Conservation (phyloP, 2,113 vertebrate genomes). For the Amphilophus citrinellus region DNA sequence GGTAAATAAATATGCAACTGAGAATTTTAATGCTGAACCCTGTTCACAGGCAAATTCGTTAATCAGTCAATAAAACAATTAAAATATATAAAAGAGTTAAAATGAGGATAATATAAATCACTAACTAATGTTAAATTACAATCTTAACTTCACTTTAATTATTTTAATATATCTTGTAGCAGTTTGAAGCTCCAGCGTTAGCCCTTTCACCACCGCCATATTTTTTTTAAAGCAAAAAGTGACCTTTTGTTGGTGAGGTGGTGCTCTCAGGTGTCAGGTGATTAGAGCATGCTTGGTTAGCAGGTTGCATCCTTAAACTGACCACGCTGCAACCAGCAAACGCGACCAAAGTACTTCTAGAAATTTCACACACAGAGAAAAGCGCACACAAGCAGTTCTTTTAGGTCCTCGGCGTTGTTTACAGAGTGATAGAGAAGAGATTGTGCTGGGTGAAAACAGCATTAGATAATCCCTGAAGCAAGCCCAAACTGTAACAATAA, state of each 20-base stretch:
- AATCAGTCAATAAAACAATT: conserved; percentile 5
- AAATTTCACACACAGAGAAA: conserved; percentile 3
- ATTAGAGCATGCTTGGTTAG: no score
- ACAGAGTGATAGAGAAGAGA: conserved; percentile 22
- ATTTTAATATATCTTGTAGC: not conserved
- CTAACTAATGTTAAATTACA: not conserved
- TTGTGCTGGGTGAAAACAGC: conserved; percentile 29
- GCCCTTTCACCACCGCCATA: no score
- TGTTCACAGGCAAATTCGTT: not conserved
- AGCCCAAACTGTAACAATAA: conserved; percentile 54
- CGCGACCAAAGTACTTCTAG: not conserved
- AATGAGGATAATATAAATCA: not conserved
- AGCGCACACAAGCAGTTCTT: conserved; percentile 5
- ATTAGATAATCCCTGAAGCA: conserved; percentile 55
- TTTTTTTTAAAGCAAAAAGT: no score
- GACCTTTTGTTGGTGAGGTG: no score
- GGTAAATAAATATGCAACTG: not conserved
- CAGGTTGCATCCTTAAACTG: no score
- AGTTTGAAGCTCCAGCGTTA: no score
- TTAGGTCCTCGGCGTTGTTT: conserved; percentile 2
- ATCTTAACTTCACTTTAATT: not conserved
- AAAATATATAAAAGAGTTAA: not conserved
- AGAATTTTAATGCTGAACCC: conserved; percentile 1
- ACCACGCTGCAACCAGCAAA: not conserved
- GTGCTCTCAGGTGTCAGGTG: no score